Evolutionary conservation across 2,888 invertebrate species (phyloP).

Genomic region (Arctia plantaginis): DNA sequence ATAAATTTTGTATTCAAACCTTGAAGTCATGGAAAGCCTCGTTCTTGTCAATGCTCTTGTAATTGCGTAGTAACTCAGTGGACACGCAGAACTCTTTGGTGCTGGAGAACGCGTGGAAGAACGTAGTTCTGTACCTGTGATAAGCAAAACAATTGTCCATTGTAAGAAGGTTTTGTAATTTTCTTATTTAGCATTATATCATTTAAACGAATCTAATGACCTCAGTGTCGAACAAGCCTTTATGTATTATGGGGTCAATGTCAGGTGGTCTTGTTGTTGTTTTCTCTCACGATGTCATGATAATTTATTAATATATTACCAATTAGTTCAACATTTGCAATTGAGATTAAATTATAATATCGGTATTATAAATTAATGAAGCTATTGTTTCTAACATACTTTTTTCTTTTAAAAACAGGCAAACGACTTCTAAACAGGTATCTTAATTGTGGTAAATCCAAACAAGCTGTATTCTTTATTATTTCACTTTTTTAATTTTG

Average conservation of each 20-base stretch:
- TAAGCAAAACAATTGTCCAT: conserved; percentile 39
- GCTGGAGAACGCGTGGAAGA: conserved; percentile 94
- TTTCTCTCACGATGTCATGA: conserved; percentile 11
- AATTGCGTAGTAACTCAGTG: conserved; percentile 90
- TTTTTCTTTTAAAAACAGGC: background rate
- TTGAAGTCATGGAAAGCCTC: conserved; percentile 90
- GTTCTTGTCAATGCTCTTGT: conserved; percentile 88
- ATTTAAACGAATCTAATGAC: conserved; percentile 40
- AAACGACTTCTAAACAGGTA: background rate
- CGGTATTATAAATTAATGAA: background rate
- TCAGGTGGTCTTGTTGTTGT: conserved; percentile 34
- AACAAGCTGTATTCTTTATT: background rate
- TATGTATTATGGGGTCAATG: conserved; percentile 65
- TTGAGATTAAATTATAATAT: background rate
- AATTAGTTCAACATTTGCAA: background rate
- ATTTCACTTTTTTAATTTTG: background rate
- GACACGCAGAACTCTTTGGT: conserved; percentile 93
- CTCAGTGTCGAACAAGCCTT: conserved; percentile 53
- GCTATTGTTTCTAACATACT: background rate
- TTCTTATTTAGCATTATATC: conserved; percentile 32
- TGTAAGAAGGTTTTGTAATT: conserved; percentile 35
- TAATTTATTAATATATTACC: conserved; percentile 6
- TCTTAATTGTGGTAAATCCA: background rate
- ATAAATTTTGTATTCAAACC: conserved; percentile 72
- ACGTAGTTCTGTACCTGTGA: conserved; percentile 88